phyloP scores from a whole-genome alignment of 2,888 invertebrate genomes.

The Scotopteryx bipunctaria region DNA sequence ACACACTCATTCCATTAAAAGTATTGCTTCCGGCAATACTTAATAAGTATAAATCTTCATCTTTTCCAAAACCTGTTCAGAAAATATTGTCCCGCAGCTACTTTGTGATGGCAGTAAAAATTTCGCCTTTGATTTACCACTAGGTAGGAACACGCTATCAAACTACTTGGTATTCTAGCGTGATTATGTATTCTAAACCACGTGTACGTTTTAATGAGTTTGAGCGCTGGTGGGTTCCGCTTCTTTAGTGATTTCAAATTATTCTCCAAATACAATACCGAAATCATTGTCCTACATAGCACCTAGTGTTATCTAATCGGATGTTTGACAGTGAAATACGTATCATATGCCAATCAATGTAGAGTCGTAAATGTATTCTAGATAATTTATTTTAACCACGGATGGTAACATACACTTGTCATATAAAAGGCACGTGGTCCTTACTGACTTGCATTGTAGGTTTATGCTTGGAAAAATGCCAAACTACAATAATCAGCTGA shows the following conservation, averaged over 20 bases:
- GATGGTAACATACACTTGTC: constrained; percentile 18
- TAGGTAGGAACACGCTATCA: constrained; percentile 9
- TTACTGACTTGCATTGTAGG: constrained; percentile 16
- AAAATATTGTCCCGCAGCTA: constrained; percentile 13
- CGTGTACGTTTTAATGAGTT: constrained; percentile 9
- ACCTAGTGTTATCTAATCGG: constrained; percentile 39
- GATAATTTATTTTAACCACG: too few relatives aligned
- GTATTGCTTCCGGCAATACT: constrained; percentile 2
- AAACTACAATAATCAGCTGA: constrained; percentile 57
- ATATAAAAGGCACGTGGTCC: constrained; percentile 32
- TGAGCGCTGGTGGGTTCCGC: constrained; percentile 1
- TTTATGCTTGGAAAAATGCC: constrained; percentile 57
- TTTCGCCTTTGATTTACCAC: constrained; percentile 25
- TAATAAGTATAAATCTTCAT: constrained; percentile 8
- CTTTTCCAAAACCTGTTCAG: constrained; percentile 19
- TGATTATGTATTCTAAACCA: constrained; percentile 13
- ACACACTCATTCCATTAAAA: neutral
- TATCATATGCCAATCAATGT: constrained; percentile 9
- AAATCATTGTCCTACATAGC: constrained; percentile 34
- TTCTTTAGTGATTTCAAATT: constrained; percentile 10
- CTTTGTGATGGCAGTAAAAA: constrained; percentile 26
- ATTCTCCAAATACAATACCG: constrained; percentile 8
- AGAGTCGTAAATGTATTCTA: too few relatives aligned
- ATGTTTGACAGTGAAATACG: constrained; percentile 14
- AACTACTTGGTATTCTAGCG: constrained; percentile 23